Conservation (phyloP, 2,797 vertebrate genomes). For the Liasis olivaceus region DNA sequence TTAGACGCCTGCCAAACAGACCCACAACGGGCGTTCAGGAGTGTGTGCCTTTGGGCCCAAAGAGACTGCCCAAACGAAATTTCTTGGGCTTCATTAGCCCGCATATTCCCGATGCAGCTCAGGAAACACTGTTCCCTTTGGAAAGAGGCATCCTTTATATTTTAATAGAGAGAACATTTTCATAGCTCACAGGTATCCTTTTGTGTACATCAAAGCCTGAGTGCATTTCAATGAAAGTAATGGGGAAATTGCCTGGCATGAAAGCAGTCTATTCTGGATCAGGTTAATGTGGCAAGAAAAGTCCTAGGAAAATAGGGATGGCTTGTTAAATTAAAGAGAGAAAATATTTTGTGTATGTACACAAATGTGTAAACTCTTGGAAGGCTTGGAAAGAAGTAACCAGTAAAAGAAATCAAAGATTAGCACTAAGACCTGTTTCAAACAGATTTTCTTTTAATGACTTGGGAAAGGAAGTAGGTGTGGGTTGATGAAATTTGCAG, state of each 20-base stretch:
- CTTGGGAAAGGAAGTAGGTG: not conserved
- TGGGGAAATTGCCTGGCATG: not conserved
- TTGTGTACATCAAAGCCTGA: not conserved
- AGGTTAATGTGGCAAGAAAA: not conserved
- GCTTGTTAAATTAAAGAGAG: not conserved
- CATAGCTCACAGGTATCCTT: not conserved
- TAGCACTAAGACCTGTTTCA: not conserved
- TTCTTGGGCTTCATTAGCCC: not conserved
- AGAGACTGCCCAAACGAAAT: not conserved
- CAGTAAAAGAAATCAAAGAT: not conserved
- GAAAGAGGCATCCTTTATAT: not conserved
- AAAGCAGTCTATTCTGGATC: not conserved
- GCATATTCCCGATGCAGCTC: not conserved
- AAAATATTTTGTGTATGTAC: not conserved
- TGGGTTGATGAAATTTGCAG: constrained; percentile 4
- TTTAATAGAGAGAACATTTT: not conserved
- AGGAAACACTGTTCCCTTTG: not conserved
- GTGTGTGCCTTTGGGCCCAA: not conserved
- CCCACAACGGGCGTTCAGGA: too few species aligned
- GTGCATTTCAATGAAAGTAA: not conserved
- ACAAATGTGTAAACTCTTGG: not conserved
- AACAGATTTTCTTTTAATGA: not conserved
- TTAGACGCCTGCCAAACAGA: not conserved
- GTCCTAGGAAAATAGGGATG: too few species aligned
- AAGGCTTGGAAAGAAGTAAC: not conserved